Percentiles rank a stretch among this genome's conserved stretches.
phyloP scores from a whole-genome alignment of 2,888 invertebrate genomes.

The Cosmorhoe ocellata region DNA sequence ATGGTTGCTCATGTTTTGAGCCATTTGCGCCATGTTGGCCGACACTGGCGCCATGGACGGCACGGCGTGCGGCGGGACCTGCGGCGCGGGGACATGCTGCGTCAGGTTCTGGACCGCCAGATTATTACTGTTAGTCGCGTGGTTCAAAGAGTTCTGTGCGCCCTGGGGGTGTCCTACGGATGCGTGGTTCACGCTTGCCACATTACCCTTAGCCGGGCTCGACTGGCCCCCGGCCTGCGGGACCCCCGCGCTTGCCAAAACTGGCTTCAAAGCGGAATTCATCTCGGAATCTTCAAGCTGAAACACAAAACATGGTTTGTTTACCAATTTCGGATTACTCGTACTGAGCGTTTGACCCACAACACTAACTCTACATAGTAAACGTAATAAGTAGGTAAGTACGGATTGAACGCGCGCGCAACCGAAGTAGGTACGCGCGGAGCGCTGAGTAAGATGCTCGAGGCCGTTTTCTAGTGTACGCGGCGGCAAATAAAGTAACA shows the following conservation, averaged over 20 bases:
- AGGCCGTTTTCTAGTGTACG: conserved; percentile 51
- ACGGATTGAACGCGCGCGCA: conserved; percentile 69
- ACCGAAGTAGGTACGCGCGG: conserved; percentile 62
- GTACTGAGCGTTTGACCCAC: conserved; percentile 74
- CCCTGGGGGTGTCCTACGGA: conserved; percentile 68
- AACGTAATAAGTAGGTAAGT: conserved; percentile 49
- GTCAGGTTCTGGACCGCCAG: conserved; percentile 69
- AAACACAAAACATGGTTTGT: conserved; percentile 58
- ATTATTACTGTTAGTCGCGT: conserved; percentile 50
- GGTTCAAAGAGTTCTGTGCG: conserved; percentile 66
- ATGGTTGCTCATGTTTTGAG: conserved; percentile 79
- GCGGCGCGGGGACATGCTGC: conserved; percentile 63
- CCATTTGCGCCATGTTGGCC: conserved; percentile 79
- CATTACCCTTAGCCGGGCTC: conserved; percentile 73
- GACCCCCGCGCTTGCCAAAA: conserved; percentile 77
- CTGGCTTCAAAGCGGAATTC: conserved; percentile 85
- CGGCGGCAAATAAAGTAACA: conserved; percentile 43
- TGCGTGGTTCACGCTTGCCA: conserved; percentile 69
- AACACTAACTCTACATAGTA: conserved; percentile 73
- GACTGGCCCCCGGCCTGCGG: conserved; percentile 71
- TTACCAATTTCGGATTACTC: conserved; percentile 62
- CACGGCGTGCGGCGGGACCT: conserved; percentile 59
- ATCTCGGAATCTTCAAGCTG: conserved; percentile 60
- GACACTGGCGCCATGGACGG: conserved; percentile 78
- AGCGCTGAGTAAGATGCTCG: conserved; percentile 48